These are phyloP conservation scores for Metridium senile DNA, from an alignment of 92 coral and sea anemone species.

Conservation along the genomic window DNA sequence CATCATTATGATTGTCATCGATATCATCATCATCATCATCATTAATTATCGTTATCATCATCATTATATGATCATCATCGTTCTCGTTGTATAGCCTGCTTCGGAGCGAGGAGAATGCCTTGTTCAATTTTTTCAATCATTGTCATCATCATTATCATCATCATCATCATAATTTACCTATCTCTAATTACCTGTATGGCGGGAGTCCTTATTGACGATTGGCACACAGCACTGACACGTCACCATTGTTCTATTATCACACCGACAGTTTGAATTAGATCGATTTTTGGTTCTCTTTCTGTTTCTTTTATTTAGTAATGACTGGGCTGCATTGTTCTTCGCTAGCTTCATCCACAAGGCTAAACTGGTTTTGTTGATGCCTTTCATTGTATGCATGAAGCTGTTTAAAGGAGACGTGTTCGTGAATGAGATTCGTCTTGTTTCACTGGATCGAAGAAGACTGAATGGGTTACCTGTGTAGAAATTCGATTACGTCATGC, in stretches of 20 bases:
- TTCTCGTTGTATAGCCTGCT: too few species aligned
- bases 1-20: background rate
- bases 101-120: background rate
- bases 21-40: background rate
- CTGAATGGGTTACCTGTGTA: background rate
- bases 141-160: background rate
- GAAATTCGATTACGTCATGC: too few species aligned
- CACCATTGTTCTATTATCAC: background rate
- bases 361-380: background rate
- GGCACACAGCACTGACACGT: constrained; percentile 20
- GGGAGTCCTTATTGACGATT: background rate
- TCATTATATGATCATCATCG: background rate
- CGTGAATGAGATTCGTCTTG: background rate
- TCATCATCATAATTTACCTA: background rate
- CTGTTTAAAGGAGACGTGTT: background rate
- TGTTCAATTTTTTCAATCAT: background rate
- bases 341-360: background rate
- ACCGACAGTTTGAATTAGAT: constrained; percentile 3
- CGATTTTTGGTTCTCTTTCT: background rate
- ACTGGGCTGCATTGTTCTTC: background rate
- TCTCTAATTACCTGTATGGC: background rate
- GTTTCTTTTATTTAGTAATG: too few species aligned
- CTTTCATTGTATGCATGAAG: background rate
- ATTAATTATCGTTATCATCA: background rate
- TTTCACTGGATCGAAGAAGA: background rate